These are phyloP conservation scores for Gephyroberyx darwinii DNA, from an alignment of 2,797 vertebrate genomes.

Conservation along the genomic window DNA sequence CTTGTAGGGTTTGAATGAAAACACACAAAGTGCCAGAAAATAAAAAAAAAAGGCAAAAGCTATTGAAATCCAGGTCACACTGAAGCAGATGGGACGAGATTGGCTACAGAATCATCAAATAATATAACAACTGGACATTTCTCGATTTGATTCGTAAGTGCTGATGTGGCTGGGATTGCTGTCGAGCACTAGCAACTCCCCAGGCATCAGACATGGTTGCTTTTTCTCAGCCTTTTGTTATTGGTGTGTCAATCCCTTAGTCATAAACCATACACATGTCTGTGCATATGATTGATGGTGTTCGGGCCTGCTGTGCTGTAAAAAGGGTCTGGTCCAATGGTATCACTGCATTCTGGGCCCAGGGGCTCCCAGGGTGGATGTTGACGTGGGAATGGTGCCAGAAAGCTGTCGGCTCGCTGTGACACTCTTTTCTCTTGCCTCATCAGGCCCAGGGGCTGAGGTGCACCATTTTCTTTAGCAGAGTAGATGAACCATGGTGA, in stretches of 20 bases:
- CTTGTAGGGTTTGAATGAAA: constrained; percentile 46
- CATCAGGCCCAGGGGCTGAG: constrained; percentile 48
- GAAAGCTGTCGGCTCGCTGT: constrained; percentile 58
- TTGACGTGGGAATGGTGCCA: constrained; percentile 75
- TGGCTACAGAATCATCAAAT: constrained; percentile 27
- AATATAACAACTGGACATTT: constrained; percentile 23
- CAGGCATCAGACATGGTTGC: constrained; percentile 27
- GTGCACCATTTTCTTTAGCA: constrained; percentile 67
- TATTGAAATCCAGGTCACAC: constrained; percentile 23
- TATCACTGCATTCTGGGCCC: constrained; percentile 63
- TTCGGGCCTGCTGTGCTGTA: constrained; percentile 61
- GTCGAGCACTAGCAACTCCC: constrained; percentile 14
- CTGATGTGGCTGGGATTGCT: constrained; percentile 25
- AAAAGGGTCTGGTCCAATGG: constrained; percentile 68
- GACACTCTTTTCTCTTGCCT: constrained; percentile 63
- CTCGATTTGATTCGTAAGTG: constrained; percentile 35
- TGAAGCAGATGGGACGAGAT: constrained; percentile 16
- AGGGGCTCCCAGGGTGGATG: constrained; percentile 57
- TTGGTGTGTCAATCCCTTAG: constrained; percentile 30
- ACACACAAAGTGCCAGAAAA: constrained; percentile 31
- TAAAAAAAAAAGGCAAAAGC: constrained; percentile 1
- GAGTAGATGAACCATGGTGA: constrained; percentile 53
- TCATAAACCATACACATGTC: constrained; percentile 54
- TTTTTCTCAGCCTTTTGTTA: constrained; percentile 32
- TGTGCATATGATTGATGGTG: constrained; percentile 70